Conservation (phyloP, 2,888 invertebrate species). For the Branchipolynoe longqiensis region DNA sequence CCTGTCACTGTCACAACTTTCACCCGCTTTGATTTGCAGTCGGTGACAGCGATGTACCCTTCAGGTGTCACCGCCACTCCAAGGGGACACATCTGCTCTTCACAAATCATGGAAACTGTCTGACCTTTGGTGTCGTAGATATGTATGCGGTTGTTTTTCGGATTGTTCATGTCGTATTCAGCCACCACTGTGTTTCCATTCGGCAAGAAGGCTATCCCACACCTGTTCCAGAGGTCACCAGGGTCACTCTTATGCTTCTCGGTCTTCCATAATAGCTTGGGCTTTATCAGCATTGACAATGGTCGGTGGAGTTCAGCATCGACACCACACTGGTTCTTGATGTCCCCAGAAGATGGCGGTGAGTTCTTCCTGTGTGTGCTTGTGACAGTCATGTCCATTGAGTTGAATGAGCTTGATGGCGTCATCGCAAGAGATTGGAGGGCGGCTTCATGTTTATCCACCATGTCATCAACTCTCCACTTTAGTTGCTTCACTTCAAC, state of each 20-base stretch:
- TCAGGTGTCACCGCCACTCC: slow-evolving; percentile 65
- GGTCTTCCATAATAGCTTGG: slow-evolving; percentile 66
- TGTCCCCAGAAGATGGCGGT: background rate
- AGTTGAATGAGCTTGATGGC: background rate
- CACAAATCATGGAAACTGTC: slow-evolving; percentile 39
- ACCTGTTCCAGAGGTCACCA: slow-evolving; percentile 67
- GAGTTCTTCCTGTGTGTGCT: background rate
- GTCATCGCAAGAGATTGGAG: slow-evolving; percentile 21
- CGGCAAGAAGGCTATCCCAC: slow-evolving; percentile 64
- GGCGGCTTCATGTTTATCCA: slow-evolving; percentile 33
- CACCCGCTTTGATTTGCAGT: slow-evolving; percentile 67
- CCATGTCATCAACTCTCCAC: slow-evolving; percentile 45
- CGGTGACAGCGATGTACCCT: slow-evolving; percentile 66
- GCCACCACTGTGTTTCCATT: slow-evolving; percentile 64
- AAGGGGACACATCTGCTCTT: slow-evolving; percentile 66
- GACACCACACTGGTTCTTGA: background rate
- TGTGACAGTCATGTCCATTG: background rate
- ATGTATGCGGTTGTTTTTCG: slow-evolving; percentile 66
- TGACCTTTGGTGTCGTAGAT: slow-evolving; percentile 62
- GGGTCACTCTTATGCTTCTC: slow-evolving; percentile 66
- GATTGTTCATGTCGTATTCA: slow-evolving; percentile 67
- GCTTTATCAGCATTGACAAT: slow-evolving; percentile 63
- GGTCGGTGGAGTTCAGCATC: background rate
- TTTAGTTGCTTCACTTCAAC: slow-evolving; percentile 63
- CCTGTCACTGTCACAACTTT: slow-evolving; percentile 65